These are phyloP conservation scores for Chaetodon auriga DNA, from an alignment of 2,113 vertebrate genomes.

Conservation along the genomic window DNA sequence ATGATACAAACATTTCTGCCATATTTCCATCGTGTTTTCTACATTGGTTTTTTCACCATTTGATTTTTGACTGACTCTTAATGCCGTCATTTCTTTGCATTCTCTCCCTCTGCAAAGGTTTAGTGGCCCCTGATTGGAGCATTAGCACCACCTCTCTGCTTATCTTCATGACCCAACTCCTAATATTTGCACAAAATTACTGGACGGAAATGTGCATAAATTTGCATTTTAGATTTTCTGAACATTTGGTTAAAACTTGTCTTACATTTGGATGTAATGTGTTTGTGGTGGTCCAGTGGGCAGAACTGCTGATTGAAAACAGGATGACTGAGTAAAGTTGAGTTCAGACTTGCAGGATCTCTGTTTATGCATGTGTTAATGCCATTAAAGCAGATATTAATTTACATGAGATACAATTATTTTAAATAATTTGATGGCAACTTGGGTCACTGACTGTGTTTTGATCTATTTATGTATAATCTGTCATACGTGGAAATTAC, in stretches of 20 bases:
- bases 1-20: neutral
- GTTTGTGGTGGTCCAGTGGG: neutral
- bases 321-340: neutral
- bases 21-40: neutral
- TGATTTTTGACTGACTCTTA: no score
- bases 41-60: no score
- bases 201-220: no score
- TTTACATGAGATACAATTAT: neutral
- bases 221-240: no score
- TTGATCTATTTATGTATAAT: neutral
- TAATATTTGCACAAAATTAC: no score
- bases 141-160: no score
- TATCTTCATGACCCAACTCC: neutral
- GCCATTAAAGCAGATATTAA: neutral
- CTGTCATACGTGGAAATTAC: neutral
- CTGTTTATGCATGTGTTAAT: neutral
- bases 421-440: neutral
- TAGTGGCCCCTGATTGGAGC: neutral
- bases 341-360: slow-evolving; percentile 5
- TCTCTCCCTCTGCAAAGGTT: neutral
- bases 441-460: neutral
- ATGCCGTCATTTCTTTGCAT: neutral
- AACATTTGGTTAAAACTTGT: no score
- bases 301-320: neutral
- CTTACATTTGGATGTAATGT: no score